phyloP scores from a whole-genome alignment of 2,113 vertebrate species.

The Puffinus mauretanicus region DNA sequence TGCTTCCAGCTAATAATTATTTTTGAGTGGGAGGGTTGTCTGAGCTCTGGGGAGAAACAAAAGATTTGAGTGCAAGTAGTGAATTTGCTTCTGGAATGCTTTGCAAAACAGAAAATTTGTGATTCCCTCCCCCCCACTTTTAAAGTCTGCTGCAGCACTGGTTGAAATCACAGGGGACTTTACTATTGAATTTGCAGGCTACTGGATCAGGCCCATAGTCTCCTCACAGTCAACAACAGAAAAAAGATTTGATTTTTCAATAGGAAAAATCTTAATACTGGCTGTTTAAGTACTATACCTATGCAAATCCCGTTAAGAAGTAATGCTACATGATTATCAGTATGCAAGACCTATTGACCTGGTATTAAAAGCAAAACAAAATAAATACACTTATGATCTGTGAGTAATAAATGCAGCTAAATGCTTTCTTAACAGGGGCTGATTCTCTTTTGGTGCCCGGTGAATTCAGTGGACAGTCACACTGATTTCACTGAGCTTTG shows the following conservation, averaged over 20 bases:
- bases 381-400: not conserved
- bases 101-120: not conserved
- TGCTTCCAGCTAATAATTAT: constrained; percentile 60
- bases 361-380: not conserved
- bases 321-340: not conserved
- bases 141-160: not conserved
- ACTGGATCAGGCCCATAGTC: not conserved
- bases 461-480: not conserved
- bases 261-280: not conserved
- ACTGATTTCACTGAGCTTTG: not conserved
- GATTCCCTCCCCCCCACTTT: not conserved
- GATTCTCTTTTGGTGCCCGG: not conserved
- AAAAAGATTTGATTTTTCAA: not conserved
- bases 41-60: constrained; percentile 51
- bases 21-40: constrained; percentile 49
- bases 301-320: not conserved
- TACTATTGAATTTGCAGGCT: not conserved
- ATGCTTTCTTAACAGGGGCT: not conserved
- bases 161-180: not conserved
- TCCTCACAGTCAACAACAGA: not conserved
- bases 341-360: not conserved
- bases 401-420: not conserved
- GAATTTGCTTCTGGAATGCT: constrained; percentile 14
- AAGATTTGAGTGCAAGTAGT: constrained; percentile 19
- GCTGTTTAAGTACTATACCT: not conserved